Evolutionary conservation across 2,797 vertebrate species (phyloP), one percentile per base, ranked within the genome.

Genomic region (Myotis daubentonii): DNA sequence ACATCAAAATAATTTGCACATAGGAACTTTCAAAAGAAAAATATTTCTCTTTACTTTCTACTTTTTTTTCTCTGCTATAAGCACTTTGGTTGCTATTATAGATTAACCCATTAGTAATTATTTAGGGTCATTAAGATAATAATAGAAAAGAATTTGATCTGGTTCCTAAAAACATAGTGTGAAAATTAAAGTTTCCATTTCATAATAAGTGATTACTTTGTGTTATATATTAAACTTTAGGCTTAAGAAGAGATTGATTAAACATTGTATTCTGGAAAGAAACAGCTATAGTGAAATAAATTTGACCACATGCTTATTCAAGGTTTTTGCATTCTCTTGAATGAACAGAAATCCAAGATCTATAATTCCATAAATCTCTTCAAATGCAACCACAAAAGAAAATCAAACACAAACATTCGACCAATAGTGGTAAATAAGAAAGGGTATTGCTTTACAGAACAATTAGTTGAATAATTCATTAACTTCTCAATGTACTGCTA

Each of bases 401-500:
- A 71, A 93, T 57, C 84, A 95, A 92, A 93, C 41, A 96, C 78
- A 91, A 89, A 96, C 85, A 97, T 96, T 96, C 93, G 95, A 90
- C 78, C 93, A 97, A 87, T 88, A 55, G 6, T 11, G 1, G 65
- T 92, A 95, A 95, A 95, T 97, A 60, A 96, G 94, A 96, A 96
- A 96, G 90, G 55, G 49, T 80, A 9, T 95, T 95, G 97, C 95
- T 92, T 96, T 91, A 97, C 79, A 93, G 55, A 94, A 94, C 92
- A 96, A 94, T 90, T 91, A 95, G 80, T 96, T 95, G 91, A 84
- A 95, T 88, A 96, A 97, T 80, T 93, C 33, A 84, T 94, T 86
- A 89, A 94, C 91, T 94, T 97, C 95, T 97, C 53, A 93, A 94
- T 72, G 96, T 91, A 96, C 80, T 96, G 91, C 92, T 98, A 97